A percentile compares a stretch with the other conserved stretches of the same genome.
Evolutionary conservation across 2,113 vertebrate species (phyloP).

Genomic region (Semnornis frantzii): DNA sequence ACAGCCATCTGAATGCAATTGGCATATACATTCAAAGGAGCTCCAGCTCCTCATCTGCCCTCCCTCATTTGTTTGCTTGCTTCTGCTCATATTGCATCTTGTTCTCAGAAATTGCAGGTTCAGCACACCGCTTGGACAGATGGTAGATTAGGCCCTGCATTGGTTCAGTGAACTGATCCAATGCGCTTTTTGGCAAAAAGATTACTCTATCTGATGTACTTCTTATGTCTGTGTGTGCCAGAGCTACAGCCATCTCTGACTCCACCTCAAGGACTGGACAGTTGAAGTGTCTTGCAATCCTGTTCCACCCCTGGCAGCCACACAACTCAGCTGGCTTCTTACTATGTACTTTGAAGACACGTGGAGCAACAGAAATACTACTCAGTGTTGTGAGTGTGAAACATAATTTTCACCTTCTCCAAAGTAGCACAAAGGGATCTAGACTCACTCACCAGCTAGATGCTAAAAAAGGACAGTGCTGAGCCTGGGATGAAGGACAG

Average conservation of each 20-base stretch:
- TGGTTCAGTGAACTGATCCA: constrained; percentile 8
- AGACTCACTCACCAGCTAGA: not conserved
- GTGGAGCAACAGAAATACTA: not conserved
- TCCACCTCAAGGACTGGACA: not conserved
- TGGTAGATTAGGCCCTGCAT: not conserved
- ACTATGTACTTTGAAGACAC: not conserved
- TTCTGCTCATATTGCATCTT: not conserved
- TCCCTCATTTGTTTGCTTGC: not conserved
- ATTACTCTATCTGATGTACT: not conserved
- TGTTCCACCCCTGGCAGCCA: not conserved
- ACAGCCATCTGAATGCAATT: not conserved
- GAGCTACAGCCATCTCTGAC: not conserved
- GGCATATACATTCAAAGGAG: not conserved
- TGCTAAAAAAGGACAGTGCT: not conserved
- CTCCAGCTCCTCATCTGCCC: not conserved
- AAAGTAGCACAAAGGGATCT: not conserved
- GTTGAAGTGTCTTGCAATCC: not conserved
- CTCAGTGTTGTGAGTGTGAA: not conserved
- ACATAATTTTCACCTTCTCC: not conserved
- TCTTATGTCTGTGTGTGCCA: not conserved
- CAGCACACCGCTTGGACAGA: not conserved
- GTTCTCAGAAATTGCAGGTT: not conserved
- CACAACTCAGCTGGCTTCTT: not conserved
- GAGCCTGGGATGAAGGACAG: not conserved
- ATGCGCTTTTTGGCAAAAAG: not conserved